Evolutionary conservation across 2,797 vertebrate species (phyloP).

Genomic region (Phylloscopus collybita): DNA sequence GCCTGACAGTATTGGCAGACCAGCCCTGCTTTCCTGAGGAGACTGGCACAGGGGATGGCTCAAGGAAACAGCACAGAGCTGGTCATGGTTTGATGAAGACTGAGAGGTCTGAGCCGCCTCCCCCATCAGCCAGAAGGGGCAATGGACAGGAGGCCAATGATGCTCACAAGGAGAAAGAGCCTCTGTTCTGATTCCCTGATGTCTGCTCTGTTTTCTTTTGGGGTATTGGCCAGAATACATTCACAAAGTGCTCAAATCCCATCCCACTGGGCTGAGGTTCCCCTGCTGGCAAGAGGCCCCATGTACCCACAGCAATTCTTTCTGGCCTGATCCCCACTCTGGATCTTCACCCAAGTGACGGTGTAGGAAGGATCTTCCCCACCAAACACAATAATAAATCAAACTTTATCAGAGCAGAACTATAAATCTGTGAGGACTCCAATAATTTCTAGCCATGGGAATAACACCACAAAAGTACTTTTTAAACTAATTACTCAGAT

Average conservation of each 20-base stretch:
- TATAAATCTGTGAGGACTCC: slow-evolving; percentile 74
- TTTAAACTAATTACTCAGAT: slow-evolving; percentile 83
- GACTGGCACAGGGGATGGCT: neutral
- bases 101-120: neutral
- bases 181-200: neutral
- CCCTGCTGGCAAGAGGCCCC: neutral
- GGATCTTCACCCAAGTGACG: neutral
- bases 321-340: neutral
- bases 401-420: slow-evolving; percentile 72
- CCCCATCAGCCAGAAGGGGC: neutral
- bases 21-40: neutral
- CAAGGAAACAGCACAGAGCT: neutral
- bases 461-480: slow-evolving; percentile 83
- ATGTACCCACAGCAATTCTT: fast-evolving
- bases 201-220: neutral
- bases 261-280: neutral
- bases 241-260: neutral
- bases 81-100: neutral
- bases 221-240: neutral
- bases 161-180: neutral
- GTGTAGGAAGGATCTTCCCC: slow-evolving; percentile 25
- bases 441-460: slow-evolving; percentile 79
- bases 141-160: neutral
- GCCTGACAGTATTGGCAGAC: neutral
- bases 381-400: slow-evolving; percentile 68